These are phyloP conservation scores for Monoplex corrugatus DNA, from an alignment of 2,888 invertebrate species.

Conservation along the genomic window DNA sequence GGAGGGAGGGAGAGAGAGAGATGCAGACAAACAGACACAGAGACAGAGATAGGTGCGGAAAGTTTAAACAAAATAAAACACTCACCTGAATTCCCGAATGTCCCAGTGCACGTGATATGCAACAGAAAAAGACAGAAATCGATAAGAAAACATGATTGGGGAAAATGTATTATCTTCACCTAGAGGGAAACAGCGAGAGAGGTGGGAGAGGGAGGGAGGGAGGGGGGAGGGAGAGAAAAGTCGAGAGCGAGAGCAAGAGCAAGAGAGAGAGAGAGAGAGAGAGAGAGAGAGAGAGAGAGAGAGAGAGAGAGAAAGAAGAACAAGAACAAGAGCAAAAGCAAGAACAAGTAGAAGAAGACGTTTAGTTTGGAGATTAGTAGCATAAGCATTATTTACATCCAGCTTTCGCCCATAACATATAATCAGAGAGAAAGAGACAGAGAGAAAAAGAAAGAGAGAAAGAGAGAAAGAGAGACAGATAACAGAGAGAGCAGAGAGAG, in stretches of 20 bases:
- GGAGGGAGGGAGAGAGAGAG: too few species aligned
- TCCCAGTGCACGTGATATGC: too few species aligned
- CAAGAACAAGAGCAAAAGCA: not conserved
- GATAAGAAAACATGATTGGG: too few species aligned
- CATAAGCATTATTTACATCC: too few species aligned
- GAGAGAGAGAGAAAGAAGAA: not conserved
- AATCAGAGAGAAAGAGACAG: not conserved
- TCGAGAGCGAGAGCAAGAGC: not conserved
- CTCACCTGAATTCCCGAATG: too few species aligned
- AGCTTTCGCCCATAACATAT: too few species aligned
- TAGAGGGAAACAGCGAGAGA: not conserved
- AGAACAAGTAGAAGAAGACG: not conserved
- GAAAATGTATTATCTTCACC: too few species aligned
- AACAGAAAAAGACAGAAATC: too few species aligned
- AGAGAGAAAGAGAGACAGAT: not conserved
- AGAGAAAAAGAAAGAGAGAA: not conserved
- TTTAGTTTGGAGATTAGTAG: too few species aligned
- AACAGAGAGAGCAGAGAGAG: not conserved
- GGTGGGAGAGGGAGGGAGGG: not conserved
- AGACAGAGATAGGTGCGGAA: too few species aligned
- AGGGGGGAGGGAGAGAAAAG: conserved; percentile 8
- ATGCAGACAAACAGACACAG: too few species aligned
- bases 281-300: not conserved
- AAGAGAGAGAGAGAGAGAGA: not conserved
- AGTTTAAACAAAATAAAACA: not conserved